Conservation (phyloP, 2,888 invertebrate species). For the Phortica okadai region DNA sequence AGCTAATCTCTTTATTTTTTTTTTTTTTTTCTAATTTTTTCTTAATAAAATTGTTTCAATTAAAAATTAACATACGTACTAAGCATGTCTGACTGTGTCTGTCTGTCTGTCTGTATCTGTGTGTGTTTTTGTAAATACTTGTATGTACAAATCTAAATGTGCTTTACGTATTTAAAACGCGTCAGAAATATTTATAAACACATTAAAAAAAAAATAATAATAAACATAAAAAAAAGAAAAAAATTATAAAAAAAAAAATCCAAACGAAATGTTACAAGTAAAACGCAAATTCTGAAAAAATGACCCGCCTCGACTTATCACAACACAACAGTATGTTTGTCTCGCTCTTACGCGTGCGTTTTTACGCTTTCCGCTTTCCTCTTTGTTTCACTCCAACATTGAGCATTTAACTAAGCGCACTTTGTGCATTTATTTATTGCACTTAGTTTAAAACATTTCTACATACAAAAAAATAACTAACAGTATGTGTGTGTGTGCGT, state of each 20-base stretch:
- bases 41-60: constrained; percentile 37
- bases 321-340: constrained; percentile 32
- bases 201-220: neutral
- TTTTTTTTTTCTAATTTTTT: neutral
- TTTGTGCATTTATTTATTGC: constrained; percentile 71
- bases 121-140: constrained; percentile 37
- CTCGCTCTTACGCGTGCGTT: constrained; percentile 39
- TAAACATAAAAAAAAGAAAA: constrained; percentile 9
- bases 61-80: constrained; percentile 12
- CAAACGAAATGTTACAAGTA: constrained; percentile 53
- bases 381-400: constrained; percentile 6
- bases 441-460: constrained; percentile 69
- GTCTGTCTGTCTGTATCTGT: constrained; percentile 2
- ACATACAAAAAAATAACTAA: neutral
- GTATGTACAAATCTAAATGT: neutral
- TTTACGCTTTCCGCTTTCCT: neutral
- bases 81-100: neutral
- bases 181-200: constrained; percentile 25
- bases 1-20: neutral
- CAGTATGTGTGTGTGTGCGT: neutral
- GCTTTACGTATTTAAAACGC: neutral
- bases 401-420: constrained; percentile 55
- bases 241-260: neutral
- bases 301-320: constrained; percentile 18
- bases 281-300: constrained; percentile 63